A percentile compares a stretch with the other conserved stretches of the same genome.
These are phyloP conservation scores for Andricus quercusramuli DNA, from an alignment of 2,888 invertebrate genomes.

Conservation along the genomic window DNA sequence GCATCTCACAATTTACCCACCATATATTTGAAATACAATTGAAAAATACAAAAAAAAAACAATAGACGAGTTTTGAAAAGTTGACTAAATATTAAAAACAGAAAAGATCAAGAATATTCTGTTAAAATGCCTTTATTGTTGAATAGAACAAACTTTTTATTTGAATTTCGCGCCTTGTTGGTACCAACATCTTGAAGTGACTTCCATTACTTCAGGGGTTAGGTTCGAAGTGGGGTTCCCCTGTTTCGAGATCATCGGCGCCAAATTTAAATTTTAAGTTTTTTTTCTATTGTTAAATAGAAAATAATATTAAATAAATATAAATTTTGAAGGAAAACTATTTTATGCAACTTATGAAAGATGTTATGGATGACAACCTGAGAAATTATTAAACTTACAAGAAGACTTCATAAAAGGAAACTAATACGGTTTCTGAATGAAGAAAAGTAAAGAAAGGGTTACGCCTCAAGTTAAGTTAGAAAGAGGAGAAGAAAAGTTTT, in stretches of 20 bases:
- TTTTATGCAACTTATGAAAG: too few relatives aligned
- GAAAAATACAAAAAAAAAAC: too few relatives aligned
- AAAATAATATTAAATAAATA: too few relatives aligned
- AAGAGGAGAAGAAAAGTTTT: not conserved
- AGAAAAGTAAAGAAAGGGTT: not conserved
- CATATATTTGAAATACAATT: slow-evolving; percentile 45
- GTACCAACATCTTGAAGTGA: not conserved
- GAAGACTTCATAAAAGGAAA: not conserved
- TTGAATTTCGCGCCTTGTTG: not conserved
- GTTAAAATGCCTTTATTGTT: too few relatives aligned
- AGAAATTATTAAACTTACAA: not conserved
- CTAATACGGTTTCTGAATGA: not conserved
- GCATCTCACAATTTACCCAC: slow-evolving; percentile 37
- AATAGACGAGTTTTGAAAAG: not conserved
- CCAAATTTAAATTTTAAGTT: not conserved
- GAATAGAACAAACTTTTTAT: not conserved
- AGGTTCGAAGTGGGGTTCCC: not conserved
- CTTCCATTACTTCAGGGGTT: too few relatives aligned
- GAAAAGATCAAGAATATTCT: too few relatives aligned
- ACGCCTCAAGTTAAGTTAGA: not conserved
- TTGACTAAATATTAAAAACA: too few relatives aligned
- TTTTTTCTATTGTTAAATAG: too few relatives aligned
- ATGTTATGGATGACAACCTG: not conserved
- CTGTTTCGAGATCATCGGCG: not conserved
- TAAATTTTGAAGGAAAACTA: not conserved